Percentiles rank a stretch among this genome's conserved stretches.
Evolutionary conservation across 2,113 vertebrate genomes (phyloP).

Genomic region (Baryphthengus martii): DNA sequence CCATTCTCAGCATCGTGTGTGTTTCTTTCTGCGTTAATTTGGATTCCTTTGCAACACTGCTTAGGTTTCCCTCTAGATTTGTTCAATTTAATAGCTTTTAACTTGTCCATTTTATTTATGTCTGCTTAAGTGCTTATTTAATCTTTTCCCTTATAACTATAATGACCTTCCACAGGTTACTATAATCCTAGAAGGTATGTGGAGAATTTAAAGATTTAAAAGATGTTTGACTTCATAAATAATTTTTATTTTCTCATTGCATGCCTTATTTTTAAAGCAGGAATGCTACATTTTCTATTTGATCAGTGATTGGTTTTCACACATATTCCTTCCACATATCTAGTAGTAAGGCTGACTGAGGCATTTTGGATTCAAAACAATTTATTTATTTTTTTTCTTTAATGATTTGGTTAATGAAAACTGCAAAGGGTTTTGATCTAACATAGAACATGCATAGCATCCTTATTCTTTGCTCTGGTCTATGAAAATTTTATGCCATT

Average conservation of each 20-base stretch:
- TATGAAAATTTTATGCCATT: not conserved
- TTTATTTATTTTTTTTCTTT: not conserved
- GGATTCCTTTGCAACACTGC: constrained; percentile 37
- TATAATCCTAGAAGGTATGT: constrained; percentile 70
- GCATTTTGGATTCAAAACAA: not conserved
- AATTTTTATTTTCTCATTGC: constrained; percentile 60
- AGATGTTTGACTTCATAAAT: constrained; percentile 71
- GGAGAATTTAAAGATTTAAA: constrained; percentile 69
- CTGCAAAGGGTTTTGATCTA: not conserved
- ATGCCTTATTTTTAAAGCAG: constrained; percentile 5
- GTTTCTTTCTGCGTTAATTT: constrained; percentile 11
- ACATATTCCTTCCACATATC: not conserved
- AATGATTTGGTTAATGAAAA: not conserved
- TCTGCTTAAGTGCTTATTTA: constrained; percentile 70
- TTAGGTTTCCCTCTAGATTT: constrained; percentile 33
- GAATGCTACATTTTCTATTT: not conserved
- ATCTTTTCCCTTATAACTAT: constrained; percentile 69
- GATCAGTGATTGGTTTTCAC: not conserved
- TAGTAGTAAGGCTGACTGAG: not conserved
- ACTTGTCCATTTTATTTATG: constrained; percentile 68
- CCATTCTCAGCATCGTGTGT: not conserved
- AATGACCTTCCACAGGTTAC: constrained; percentile 71
- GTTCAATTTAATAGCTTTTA: constrained; percentile 67
- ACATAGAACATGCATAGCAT: not conserved
- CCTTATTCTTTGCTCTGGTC: not conserved